A percentile compares a stretch with the other conserved stretches of the same genome.
Evolutionary conservation across 2,888 invertebrate species (phyloP).

Genomic region (Calameuta pallipes): DNA sequence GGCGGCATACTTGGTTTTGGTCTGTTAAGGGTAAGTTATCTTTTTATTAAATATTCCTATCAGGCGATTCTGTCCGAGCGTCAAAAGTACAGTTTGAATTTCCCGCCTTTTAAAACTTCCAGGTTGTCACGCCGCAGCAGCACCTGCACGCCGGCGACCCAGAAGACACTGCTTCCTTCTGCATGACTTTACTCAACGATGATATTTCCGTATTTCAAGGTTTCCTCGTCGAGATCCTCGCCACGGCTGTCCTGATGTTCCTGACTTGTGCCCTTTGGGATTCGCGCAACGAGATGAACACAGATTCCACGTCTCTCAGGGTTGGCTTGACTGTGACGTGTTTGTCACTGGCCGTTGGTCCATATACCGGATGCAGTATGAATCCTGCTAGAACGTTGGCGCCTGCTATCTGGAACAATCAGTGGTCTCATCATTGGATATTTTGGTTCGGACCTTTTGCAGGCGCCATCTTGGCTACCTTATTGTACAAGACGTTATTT

Average conservation of each 20-base stretch:
- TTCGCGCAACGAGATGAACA: conserved; percentile 73
- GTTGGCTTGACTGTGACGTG: conserved; percentile 77
- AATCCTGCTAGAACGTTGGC: conserved; percentile 79
- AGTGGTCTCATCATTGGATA: conserved; percentile 78
- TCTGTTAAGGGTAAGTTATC: conserved; percentile 70
- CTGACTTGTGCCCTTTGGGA: conserved; percentile 80
- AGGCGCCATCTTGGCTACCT: conserved; percentile 63
- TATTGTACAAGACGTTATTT: conserved; percentile 63
- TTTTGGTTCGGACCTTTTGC: conserved; percentile 77
- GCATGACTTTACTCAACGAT: conserved; percentile 40
- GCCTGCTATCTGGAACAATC: conserved; percentile 77
- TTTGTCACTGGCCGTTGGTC: conserved; percentile 75
- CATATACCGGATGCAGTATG: conserved; percentile 78
- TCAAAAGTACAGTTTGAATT: too few species aligned
- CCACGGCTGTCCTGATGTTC: conserved; percentile 74
- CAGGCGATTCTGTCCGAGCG: background rate
- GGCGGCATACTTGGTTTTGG: conserved; percentile 79
- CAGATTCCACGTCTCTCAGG: conserved; percentile 75
- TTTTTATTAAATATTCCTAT: background rate
- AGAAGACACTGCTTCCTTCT: conserved; percentile 32
- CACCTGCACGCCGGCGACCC: too few species aligned
- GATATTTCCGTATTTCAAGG: conserved; percentile 65
- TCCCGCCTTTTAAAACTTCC: too few species aligned
- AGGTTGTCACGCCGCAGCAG: too few species aligned
- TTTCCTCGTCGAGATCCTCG: conserved; percentile 73